Evolutionary conservation across 2,113 vertebrate genomes (phyloP).

Genomic region (Tupaia tana): DNA sequence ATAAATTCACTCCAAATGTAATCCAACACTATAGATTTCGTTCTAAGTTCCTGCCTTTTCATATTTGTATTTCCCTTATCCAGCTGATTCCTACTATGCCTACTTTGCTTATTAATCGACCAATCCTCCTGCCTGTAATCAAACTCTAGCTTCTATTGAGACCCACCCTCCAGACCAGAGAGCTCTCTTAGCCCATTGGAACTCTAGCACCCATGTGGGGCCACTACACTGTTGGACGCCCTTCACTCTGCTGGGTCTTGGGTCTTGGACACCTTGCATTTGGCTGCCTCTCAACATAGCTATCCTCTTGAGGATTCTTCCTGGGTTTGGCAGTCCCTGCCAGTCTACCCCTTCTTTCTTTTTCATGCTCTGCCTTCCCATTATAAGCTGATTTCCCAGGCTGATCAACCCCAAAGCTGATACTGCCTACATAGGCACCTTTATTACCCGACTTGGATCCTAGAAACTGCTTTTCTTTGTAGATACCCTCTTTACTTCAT

Average conservation of each 20-base stretch:
- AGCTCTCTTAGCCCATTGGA: background rate
- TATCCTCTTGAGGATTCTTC: background rate
- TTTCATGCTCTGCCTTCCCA: background rate
- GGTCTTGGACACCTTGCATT: background rate
- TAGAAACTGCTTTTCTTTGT: background rate
- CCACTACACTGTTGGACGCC: no score
- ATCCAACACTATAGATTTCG: background rate
- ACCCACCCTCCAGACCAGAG: background rate
- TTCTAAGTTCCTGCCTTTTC: background rate
- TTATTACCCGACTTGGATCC: background rate
- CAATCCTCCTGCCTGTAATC: background rate
- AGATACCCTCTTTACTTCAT: accelerated
- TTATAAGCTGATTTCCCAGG: background rate
- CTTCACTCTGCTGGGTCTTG: background rate
- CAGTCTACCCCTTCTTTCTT: no score
- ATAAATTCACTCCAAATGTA: background rate
- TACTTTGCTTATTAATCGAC: background rate
- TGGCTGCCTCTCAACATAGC: background rate
- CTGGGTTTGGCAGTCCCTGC: background rate
- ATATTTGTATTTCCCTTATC: background rate
- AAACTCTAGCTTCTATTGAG: background rate
- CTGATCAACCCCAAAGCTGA: no score
- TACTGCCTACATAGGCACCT: background rate
- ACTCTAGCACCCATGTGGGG: background rate
- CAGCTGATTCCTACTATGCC: background rate